Base-by-base conservation (phyloP, 2,888 invertebrate genomes). In the Lampropteryx suffumata region DNA sequence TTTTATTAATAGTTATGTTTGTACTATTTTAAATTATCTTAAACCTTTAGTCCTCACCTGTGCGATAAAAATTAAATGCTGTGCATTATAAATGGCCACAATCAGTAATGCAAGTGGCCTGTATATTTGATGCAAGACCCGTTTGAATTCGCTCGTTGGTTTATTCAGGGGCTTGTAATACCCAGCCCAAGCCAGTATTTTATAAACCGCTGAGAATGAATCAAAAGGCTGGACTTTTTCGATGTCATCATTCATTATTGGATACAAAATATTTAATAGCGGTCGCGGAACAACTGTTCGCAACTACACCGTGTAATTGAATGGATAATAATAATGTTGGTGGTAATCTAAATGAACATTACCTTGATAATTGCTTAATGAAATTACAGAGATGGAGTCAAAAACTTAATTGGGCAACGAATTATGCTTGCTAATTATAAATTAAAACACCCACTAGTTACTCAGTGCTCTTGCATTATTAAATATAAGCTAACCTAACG, bases 191-290 rank as follows among this genome's bases (percentile, higher is more conserved):
- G 54, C 42, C 37, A 77, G 47, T 28, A 71, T 39, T 50, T 62
- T 71, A 48, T 67, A 71, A 0, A 65, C 58, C 10, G 36, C 39
- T 8, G 48, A 14, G 49, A 77, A 76, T 4, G 74, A 68, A 42
- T 77, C 69, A 50, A 73, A 69, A 2, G 76, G 75, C 3, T 45
- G 56, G 2, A 64, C 54, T 56, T 58, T 64, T 50, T 55, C 49
- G 28, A 45, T 50, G 40, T 44, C 50, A 54, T 58, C 54, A 48
- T 48, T 56, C 56, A 61, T 61, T 52, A 54, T 58, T 17, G 12
- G 24, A 24, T 28, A 13, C 46, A 26, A 50, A 57, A 51, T 57
- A 57, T 60, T 55, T 34, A 53, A 43, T 34, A 33, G 32, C 42
- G 48, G 37, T 48, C 37, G 36, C 12, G 44, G 44, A 30, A 44